Conservation (phyloP, 2,888 invertebrate species). For the Odontocerum albicorne region DNA sequence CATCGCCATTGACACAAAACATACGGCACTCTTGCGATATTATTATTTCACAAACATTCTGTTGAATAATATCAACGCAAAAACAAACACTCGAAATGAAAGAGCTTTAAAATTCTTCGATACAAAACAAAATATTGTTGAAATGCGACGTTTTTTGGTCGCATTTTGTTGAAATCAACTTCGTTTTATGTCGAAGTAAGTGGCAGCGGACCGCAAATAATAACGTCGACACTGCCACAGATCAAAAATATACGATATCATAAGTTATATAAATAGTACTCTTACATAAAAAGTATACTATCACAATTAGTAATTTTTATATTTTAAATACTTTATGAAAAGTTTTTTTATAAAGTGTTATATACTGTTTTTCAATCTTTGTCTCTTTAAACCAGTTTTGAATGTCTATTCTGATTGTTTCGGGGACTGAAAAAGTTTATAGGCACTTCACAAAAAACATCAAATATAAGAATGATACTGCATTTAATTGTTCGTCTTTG, state of each 20-base stretch:
- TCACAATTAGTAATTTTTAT: too few relatives aligned
- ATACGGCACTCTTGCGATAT: conserved; percentile 5
- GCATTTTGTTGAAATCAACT: background rate
- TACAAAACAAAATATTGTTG: background rate
- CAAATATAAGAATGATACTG: too few relatives aligned
- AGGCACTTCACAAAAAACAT: too few relatives aligned
- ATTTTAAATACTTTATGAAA: too few relatives aligned
- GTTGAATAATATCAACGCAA: background rate
- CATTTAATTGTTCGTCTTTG: too few relatives aligned
- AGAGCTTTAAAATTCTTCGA: background rate
- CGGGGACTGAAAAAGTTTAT: too few relatives aligned
- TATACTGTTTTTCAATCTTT: background rate
- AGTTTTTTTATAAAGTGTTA: background rate
- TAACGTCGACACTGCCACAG: background rate
- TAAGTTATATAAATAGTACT: background rate
- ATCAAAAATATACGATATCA: background rate
- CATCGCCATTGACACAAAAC: conserved; percentile 16
- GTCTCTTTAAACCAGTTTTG: background rate
- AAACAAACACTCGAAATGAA: too few relatives aligned
- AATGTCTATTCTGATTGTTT: background rate
- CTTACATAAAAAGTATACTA: background rate
- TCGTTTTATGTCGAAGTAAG: background rate
- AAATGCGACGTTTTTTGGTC: background rate
- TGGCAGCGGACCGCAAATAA: background rate
- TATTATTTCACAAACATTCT: too few relatives aligned